phyloP scores from a whole-genome alignment of 2,888 invertebrate genomes.

The Caenorhabditis sp. region DNA sequence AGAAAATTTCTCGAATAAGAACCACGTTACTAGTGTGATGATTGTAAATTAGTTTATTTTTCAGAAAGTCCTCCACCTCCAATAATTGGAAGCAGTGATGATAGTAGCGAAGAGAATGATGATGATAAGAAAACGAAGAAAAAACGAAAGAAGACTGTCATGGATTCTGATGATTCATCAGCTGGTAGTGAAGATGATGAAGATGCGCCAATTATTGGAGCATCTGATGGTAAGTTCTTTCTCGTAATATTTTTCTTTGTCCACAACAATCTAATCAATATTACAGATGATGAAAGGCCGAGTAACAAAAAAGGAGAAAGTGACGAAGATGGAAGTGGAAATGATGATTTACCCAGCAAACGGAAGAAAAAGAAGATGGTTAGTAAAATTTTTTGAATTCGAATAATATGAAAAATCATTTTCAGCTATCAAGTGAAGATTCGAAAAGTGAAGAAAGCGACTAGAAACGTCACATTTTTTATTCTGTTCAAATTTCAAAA shows the following conservation, averaged over 20 bases:
- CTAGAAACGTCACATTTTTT: background rate
- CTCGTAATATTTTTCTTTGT: too few relatives aligned
- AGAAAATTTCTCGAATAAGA: too few relatives aligned
- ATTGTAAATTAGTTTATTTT: background rate
- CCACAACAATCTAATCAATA: too few relatives aligned
- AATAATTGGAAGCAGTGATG: slow-evolving; percentile 13
- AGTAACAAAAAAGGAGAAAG: background rate
- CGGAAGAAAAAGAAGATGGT: slow-evolving; percentile 1
- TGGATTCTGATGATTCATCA: slow-evolving; percentile 39
- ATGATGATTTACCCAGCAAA: background rate
- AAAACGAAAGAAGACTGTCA: slow-evolving; percentile 42
- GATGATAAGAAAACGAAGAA: slow-evolving; percentile 32
- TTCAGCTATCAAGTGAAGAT: background rate
- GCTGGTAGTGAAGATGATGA: slow-evolving; percentile 15
- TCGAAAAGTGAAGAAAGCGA: background rate
- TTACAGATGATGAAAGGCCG: background rate
- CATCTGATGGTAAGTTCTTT: slow-evolving; percentile 16
- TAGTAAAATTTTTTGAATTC: background rate
- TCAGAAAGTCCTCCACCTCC: slow-evolving; percentile 35
- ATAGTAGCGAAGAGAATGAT: slow-evolving; percentile 40
- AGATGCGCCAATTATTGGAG: slow-evolving; percentile 32
- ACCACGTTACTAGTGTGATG: too few relatives aligned
- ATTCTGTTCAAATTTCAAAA: background rate
- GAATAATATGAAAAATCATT: too few relatives aligned
- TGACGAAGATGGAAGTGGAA: background rate